Base-by-base conservation (phyloP, 2,113 vertebrate species). In the Dolichallabes microphthalmus region DNA sequence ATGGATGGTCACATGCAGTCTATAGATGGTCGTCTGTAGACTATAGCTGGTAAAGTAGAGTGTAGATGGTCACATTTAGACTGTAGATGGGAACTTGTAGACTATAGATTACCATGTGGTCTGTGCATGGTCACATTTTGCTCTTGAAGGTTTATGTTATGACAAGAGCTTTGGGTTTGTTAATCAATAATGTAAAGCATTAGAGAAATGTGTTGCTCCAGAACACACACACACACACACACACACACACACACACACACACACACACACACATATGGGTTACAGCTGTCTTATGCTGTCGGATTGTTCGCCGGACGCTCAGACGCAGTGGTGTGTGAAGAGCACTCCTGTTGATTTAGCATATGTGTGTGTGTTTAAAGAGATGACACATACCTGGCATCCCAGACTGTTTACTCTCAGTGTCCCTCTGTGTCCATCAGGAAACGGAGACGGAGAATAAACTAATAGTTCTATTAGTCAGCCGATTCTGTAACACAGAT, bases 231-330 rank as follows among this genome's bases (percentile, higher is more conserved):
- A 14, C 27, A 58, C 63, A 63, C 53, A 79, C 15, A 30, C 30
- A 35, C 32, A 71, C 66, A 64, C 45, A 80, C 19, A 39, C 32
- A 22, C 45, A 74, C 58, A 58, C 50, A 76, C 20, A 25, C 45
- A n/a, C 45, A 69, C 15, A 10, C 30, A 45, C 8, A 12, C 39
- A 50, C 12, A 19, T 14, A n/a, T 2, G 3, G 39, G 53, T 87
- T 78, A 77, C 73, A 74, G 83, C 53, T 85, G 78, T 39, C 73
- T 64, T 19, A 78, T 71, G 27, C 58, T 78, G 63, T 61, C 55
- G 57, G 80, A 53, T 63, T 64, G 53, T 82, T 82, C 79, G 39
- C 9, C 2, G 80, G 45, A 30, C 0, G 30, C 55, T 82, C 57
- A 30, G 20, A 85, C 1, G 69, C 30, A 79, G 55, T 60, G 30